These are phyloP conservation scores for Cerastis rubricosa DNA, from an alignment of 2,888 invertebrate genomes.

Conservation along the genomic window DNA sequence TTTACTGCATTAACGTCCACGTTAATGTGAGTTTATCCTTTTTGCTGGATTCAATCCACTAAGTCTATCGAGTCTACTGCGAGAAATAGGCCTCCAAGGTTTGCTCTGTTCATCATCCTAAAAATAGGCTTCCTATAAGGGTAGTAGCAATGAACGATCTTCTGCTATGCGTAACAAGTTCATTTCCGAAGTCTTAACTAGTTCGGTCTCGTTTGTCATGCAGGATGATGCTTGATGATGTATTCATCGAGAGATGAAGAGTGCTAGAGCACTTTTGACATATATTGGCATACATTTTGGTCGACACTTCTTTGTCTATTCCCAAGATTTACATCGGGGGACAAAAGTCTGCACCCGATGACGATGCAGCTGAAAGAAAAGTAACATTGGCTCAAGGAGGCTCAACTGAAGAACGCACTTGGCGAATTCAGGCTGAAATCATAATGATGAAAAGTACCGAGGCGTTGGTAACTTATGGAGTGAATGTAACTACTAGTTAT, in stretches of 20 bases:
- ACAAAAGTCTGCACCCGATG: neutral
- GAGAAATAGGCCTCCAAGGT: neutral
- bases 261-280: neutral
- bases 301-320: neutral
- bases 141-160: neutral
- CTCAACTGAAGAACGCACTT: neutral
- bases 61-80: neutral
- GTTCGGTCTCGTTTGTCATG: neutral
- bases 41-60: neutral
- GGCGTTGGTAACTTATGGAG: conserved; percentile 1
- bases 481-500: conserved; percentile 39
- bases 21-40: neutral
- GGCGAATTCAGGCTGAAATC: neutral
- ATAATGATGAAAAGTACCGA: neutral
- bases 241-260: neutral
- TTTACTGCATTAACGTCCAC: neutral
- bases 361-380: too few species aligned
- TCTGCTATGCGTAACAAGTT: neutral
- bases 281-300: neutral
- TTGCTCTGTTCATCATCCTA: neutral
- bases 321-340: neutral
- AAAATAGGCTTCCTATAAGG: neutral
- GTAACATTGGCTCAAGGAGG: too few species aligned
- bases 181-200: neutral
- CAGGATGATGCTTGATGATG: neutral